phyloP scores from a whole-genome alignment of 2,797 vertebrate species.

The Lacerta viridis region DNA sequence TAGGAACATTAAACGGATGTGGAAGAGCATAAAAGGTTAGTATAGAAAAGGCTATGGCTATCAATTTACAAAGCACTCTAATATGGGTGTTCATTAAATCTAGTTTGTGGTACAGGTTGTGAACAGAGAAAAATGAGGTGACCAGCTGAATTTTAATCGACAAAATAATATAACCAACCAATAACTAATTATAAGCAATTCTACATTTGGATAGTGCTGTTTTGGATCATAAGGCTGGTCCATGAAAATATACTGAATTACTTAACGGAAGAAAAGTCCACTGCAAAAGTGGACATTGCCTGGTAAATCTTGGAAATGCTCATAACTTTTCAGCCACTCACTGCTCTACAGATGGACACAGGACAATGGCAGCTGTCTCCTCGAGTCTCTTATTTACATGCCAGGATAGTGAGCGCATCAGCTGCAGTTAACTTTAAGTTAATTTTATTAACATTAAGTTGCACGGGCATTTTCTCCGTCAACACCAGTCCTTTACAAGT shows the following conservation, averaged over 20 bases:
- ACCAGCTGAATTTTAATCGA: not conserved
- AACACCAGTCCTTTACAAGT: not conserved
- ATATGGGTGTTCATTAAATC: no score
- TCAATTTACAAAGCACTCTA: no score
- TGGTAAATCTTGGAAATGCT: not conserved
- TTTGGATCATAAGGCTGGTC: not conserved
- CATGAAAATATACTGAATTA: not conserved
- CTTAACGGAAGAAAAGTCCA: not conserved
- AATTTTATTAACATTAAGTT: not conserved
- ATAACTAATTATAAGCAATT: not conserved
- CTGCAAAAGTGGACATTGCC: not conserved
- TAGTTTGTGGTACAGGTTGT: no score
- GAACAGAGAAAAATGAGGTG: rapidly evolving
- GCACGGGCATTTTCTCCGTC: not conserved
- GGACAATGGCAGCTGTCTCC: not conserved
- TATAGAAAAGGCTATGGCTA: no score
- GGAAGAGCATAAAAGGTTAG: no score
- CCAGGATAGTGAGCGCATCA: not conserved
- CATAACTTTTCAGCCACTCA: not conserved
- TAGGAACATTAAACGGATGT: no score
- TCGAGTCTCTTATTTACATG: no score
- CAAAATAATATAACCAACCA: not conserved
- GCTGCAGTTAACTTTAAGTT: not conserved
- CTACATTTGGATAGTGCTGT: not conserved
- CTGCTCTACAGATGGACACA: not conserved